A percentile compares a stretch with the other conserved stretches of the same genome.
Evolutionary conservation across 1,140 invertebrate species (phyloP).

Genomic region (Oreohelix idahoensis): DNA sequence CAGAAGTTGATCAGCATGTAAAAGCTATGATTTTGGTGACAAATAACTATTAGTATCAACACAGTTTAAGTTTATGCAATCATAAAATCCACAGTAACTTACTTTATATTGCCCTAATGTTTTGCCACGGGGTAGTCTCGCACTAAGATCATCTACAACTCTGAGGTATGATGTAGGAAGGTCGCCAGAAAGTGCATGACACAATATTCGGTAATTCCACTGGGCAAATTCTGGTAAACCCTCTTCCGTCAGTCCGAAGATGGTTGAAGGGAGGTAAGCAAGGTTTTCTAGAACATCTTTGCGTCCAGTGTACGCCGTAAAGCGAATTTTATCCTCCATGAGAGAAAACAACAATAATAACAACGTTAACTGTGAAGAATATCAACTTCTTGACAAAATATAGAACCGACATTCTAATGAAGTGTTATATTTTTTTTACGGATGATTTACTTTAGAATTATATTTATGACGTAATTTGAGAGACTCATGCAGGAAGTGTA

Average conservation of each 20-base stretch:
- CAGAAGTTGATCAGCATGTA: too few species aligned
- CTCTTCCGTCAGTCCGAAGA: slow-evolving; percentile 48
- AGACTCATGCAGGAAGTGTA: too few species aligned
- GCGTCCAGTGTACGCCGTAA: slow-evolving; percentile 53
- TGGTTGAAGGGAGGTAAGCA: slow-evolving; percentile 54
- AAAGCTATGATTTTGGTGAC: too few species aligned
- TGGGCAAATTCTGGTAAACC: slow-evolving; percentile 51
- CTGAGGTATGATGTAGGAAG: slow-evolving; percentile 46
- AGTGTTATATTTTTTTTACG: too few species aligned
- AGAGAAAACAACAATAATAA: too few species aligned
- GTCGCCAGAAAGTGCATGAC: slow-evolving; percentile 52
- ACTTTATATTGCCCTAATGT: slow-evolving; percentile 40
- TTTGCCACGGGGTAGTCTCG: slow-evolving; percentile 40
- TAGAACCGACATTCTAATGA: too few species aligned
- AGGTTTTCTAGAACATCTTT: slow-evolving; percentile 58
- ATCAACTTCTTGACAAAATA: too few species aligned
- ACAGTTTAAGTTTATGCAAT: too few species aligned
- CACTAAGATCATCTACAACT: slow-evolving; percentile 56
- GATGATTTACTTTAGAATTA: too few species aligned
- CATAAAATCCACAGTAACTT: not conserved
- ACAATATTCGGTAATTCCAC: slow-evolving; percentile 66
- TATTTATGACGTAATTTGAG: too few species aligned
- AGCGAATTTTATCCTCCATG: slow-evolving; percentile 44
- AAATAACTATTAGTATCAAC: too few species aligned
- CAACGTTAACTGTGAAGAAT: too few species aligned